phyloP scores from a whole-genome alignment of 2,797 vertebrate genomes.

The Jordanella pulchra region DNA sequence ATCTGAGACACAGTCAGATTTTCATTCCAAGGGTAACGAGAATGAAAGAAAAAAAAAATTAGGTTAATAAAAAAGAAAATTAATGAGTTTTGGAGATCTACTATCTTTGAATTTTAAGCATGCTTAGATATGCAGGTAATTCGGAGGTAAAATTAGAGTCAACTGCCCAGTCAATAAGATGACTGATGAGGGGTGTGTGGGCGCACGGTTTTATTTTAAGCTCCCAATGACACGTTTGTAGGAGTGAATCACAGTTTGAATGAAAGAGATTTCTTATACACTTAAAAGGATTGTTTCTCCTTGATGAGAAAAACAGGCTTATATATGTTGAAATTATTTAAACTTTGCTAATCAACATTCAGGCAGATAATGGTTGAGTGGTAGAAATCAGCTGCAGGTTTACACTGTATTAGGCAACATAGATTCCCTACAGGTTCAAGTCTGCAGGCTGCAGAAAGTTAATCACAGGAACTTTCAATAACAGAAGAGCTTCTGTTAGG shows the following conservation, averaged over 20 bases:
- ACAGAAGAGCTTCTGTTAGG: too few relatives aligned
- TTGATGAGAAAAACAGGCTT: background rate
- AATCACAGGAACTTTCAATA: background rate
- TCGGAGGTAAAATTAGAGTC: slow-evolving; percentile 2
- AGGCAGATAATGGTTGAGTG: background rate
- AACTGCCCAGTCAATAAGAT: background rate
- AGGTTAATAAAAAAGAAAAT: background rate
- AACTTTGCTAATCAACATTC: background rate
- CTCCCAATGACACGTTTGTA: background rate
- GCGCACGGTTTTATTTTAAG: slow-evolving; percentile 12
- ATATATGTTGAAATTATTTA: background rate
- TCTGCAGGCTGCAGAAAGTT: background rate
- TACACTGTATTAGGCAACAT: background rate
- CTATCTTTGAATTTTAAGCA: background rate
- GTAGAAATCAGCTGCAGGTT: background rate
- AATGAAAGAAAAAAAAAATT: background rate
- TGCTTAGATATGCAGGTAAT: background rate
- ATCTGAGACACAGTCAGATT: background rate
- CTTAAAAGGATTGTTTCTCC: background rate
- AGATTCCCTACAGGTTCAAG: background rate
- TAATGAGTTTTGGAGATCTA: background rate
- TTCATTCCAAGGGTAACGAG: background rate
- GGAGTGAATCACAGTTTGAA: background rate
- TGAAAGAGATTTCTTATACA: background rate
- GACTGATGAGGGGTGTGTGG: slow-evolving; percentile 6